Percentiles rank a stretch among this genome's conserved stretches.
These are phyloP conservation scores for Yasuhikotakia modesta DNA, from an alignment of 2,797 vertebrate genomes.

Conservation along the genomic window DNA sequence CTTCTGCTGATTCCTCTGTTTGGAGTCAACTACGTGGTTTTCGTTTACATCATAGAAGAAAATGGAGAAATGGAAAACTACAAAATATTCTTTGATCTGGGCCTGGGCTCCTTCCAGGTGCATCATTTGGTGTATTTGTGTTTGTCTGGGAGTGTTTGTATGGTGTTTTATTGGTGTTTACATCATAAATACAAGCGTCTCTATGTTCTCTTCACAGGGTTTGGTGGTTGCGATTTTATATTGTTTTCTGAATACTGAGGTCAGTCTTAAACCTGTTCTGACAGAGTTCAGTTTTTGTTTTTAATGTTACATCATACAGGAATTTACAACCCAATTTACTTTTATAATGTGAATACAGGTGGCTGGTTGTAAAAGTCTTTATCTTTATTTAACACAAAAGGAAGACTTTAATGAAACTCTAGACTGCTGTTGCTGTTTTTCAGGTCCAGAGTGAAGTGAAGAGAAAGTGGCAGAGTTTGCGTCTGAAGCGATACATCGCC, in stretches of 20 bases:
- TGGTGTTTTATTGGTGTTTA: not conserved
- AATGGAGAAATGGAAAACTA: slow-evolving; percentile 69
- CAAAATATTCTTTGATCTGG: slow-evolving; percentile 90
- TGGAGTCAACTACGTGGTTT: slow-evolving; percentile 89
- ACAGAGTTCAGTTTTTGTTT: no score
- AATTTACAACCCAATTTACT: not conserved
- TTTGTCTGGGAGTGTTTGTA: no score
- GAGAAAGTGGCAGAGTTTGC: slow-evolving; percentile 83
- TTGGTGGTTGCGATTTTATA: slow-evolving; percentile 89
- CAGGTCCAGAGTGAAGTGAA: slow-evolving; percentile 92
- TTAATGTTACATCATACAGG: no score
- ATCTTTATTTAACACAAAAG: no score
- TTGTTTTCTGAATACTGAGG: slow-evolving; percentile 94
- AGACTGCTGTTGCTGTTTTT: not conserved
- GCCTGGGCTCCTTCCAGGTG: slow-evolving; percentile 93
- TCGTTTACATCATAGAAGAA: slow-evolving; percentile 81
- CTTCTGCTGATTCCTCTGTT: slow-evolving; percentile 92
- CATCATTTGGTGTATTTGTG: no score
- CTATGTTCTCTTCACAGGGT: slow-evolving; percentile 77
- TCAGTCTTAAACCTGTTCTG: slow-evolving; percentile 71
- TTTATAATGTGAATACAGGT: not conserved
- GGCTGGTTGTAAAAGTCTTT: not conserved
- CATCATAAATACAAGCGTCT: not conserved
- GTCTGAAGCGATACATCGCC: slow-evolving; percentile 72
- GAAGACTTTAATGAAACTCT: no score